Percentiles rank a stretch among this genome's conserved stretches.
phyloP scores from a whole-genome alignment of 2,888 invertebrate genomes.

The Eristalis pertinax region DNA sequence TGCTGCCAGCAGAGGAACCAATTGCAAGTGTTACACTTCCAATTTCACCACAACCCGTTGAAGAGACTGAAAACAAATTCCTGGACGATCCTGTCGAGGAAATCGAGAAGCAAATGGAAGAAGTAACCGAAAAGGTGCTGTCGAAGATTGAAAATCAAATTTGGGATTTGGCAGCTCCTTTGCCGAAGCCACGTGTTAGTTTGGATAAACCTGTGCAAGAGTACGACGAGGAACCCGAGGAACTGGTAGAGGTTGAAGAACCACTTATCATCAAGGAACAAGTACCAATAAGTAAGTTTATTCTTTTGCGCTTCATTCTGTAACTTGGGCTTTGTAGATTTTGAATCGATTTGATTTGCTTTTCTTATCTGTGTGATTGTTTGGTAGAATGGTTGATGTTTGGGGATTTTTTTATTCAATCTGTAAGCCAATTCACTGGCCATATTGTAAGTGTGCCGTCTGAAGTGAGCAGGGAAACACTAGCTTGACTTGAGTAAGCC shows the following conservation, averaged over 20 bases:
- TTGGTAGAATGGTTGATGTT: neutral
- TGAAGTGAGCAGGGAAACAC: no score
- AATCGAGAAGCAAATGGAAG: constrained; percentile 34
- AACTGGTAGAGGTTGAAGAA: constrained; percentile 55
- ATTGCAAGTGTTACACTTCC: constrained; percentile 6
- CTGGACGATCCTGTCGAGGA: constrained; percentile 35
- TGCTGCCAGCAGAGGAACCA: constrained; percentile 22
- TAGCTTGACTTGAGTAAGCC: no score
- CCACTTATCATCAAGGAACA: constrained; percentile 58
- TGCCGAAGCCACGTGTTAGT: neutral
- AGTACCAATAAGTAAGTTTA: constrained; percentile 58
- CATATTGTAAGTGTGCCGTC: no score
- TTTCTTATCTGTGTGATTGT: neutral
- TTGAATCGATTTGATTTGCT: neutral
- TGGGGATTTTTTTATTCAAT: no score
- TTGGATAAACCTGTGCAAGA: neutral
- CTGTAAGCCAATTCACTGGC: no score
- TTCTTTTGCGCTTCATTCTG: neutral
- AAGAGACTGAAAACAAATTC: constrained; percentile 22
- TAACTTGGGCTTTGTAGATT: neutral
- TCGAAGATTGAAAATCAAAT: constrained; percentile 39
- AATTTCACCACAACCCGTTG: neutral
- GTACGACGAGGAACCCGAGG: constrained; percentile 35
- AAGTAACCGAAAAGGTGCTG: constrained; percentile 45
- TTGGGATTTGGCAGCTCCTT: neutral